These are phyloP conservation scores for Carassius auratus DNA, from an alignment of 2,113 vertebrate species.

Conservation along the genomic window DNA sequence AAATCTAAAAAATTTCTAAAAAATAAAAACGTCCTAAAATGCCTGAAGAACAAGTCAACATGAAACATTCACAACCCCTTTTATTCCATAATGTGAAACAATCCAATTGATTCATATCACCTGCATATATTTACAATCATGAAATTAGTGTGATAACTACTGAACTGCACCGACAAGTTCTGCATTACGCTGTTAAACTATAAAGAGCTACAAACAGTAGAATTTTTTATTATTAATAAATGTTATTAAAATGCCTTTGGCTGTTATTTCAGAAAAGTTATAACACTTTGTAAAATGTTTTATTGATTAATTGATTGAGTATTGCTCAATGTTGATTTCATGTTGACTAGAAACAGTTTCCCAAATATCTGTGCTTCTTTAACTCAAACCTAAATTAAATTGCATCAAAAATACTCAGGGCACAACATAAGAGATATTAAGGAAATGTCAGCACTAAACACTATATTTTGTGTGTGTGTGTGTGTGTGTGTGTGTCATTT, in stretches of 20 bases:
- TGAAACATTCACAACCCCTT: neutral
- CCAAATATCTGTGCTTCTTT: slow-evolving; percentile 1
- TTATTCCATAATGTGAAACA: neutral
- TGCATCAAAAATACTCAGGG: neutral
- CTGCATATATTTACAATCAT: neutral
- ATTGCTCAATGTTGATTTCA: neutral
- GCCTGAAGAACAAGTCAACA: neutral
- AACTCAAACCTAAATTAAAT: slow-evolving; percentile 12
- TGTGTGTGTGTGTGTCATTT: neutral
- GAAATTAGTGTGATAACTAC: neutral
- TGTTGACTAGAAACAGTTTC: slow-evolving; percentile 7
- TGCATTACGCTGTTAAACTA: too few relatives aligned
- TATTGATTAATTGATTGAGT: neutral
- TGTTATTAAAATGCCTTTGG: too few relatives aligned
- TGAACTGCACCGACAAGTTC: neutral
- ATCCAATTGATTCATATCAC: too few relatives aligned
- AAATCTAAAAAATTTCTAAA: neutral
- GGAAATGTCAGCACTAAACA: slow-evolving; percentile 1
- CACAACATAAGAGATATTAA: neutral
- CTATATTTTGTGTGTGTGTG: neutral
- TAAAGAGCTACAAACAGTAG: neutral
- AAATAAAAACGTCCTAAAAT: slow-evolving; percentile 20
- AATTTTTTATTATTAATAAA: neutral
- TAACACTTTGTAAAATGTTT: too few relatives aligned
- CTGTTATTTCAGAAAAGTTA: too few relatives aligned